Evolutionary conservation across 2,797 vertebrate species (phyloP), one percentile per base, ranked within the genome.

Genomic region (Spondyliosoma cantharus): DNA sequence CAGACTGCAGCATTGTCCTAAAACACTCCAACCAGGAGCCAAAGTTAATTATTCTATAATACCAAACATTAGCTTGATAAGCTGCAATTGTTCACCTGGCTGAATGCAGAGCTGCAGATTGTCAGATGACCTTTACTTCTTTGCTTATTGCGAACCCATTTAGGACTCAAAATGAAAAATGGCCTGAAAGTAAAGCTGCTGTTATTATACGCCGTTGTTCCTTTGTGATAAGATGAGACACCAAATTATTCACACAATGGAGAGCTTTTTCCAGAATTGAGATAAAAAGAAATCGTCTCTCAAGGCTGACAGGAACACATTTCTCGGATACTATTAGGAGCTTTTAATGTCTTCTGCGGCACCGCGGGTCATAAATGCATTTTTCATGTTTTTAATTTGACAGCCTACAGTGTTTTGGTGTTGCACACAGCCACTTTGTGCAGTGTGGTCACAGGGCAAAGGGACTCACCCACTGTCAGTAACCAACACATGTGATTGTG

Each of bases 21-120:
- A 81, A 80, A 72, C 71, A 50, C 67, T 62, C 65, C 42, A 71
- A 53, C 64, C 67, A 74, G 65, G 9, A 78, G 75, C 37, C 78
- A 62, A 24, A 70, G 49, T 69, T 67, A 64, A 73, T 73, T 61
- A 53, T 70, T 81, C 37, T 27, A 66, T 37, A 56, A 78, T 29
- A 16, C 13, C 25, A 32, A 74, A 61, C 69, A 74, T 74, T 62
- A 56, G 52, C 16, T 19, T 13, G 53, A 84, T 63, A 29, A 50
- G 42, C 32, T 13, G 12, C 45, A 60, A 59, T 7, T 52, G 42
- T 74, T 74, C 74, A 52, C 16, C 13, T 17, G 19, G 37, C 19
- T 66, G 64, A 12, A 70, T 54, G 32, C 63, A 71, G 16, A 76
- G 52, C 52, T 72, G 58, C 71, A 75, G 56, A 56, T 61, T 69